Conservation (phyloP, 2,797 vertebrate species). For the Clarias laeviceps region DNA sequence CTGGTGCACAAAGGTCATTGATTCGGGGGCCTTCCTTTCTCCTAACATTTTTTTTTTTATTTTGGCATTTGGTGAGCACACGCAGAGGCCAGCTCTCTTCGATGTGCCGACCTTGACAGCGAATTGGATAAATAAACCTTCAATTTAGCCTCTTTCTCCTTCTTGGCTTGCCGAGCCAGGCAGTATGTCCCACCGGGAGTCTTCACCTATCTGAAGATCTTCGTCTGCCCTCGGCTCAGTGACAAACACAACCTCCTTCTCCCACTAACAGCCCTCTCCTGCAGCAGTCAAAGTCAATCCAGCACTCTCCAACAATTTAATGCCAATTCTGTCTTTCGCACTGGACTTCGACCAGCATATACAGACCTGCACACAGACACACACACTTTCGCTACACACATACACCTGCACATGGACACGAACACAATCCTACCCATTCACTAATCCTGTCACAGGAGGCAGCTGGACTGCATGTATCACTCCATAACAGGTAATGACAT, state of each 20-base stretch:
- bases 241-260: slow-evolving; percentile 97
- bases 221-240: slow-evolving; percentile 86
- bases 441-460: slow-evolving; percentile 65
- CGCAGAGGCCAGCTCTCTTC: slow-evolving; percentile 89
- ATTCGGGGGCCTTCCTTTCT: slow-evolving; percentile 80
- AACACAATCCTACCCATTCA: slow-evolving; percentile 8
- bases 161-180: slow-evolving; percentile 72
- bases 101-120: slow-evolving; percentile 99
- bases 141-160: slow-evolving; percentile 91
- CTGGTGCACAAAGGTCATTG: slow-evolving; percentile 97
- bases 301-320: slow-evolving; percentile 92
- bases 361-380: slow-evolving; percentile 39
- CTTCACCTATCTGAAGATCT: slow-evolving; percentile 98
- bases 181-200: slow-evolving; percentile 90
- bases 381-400: slow-evolving; percentile 14
- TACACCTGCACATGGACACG: slow-evolving; percentile 25
- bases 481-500: slow-evolving; percentile 95
- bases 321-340: slow-evolving; percentile 86
- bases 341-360: slow-evolving; percentile 69
- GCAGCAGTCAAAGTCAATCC: slow-evolving; percentile 97
- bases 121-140: slow-evolving; percentile 99
- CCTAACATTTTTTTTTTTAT: slow-evolving; percentile 84
- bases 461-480: slow-evolving; percentile 79
- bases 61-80: slow-evolving; percentile 99
- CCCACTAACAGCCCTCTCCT: slow-evolving; percentile 83